Percentiles rank a stretch among this genome's conserved stretches.
These are phyloP conservation scores for Gyps fulvus DNA, from an alignment of 2,113 vertebrate species.

Conservation along the genomic window DNA sequence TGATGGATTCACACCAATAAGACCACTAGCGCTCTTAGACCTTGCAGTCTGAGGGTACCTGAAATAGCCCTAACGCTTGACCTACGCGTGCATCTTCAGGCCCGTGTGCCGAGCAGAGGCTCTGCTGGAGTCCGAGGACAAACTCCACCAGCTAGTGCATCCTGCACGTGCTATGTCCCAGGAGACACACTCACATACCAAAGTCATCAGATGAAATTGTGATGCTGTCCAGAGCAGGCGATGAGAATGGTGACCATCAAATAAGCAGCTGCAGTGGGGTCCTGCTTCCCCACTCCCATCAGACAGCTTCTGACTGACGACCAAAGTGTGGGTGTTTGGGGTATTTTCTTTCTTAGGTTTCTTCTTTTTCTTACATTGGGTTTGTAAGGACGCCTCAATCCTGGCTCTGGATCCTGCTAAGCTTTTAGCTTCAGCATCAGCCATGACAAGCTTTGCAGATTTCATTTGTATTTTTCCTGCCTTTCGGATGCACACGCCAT, in stretches of 20 bases:
- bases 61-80: background rate
- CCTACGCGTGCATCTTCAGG: background rate
- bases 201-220: background rate
- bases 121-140: background rate
- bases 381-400: background rate
- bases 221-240: rapidly evolving
- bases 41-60: background rate
- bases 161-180: background rate
- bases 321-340: background rate
- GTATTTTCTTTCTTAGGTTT: background rate
- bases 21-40: background rate
- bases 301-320: background rate
- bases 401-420: background rate
- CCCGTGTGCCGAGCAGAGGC: background rate
- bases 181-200: background rate
- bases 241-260: background rate
- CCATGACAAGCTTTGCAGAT: background rate
- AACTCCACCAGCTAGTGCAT: background rate
- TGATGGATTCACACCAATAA: background rate
- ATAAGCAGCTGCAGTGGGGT: background rate
- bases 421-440: background rate
- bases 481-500: background rate
- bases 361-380: background rate
- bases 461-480: background rate
- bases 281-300: background rate